Base-by-base conservation (phyloP, 30 jellyfish, hydroid and myxozoan species). In the Catostylus mosaicus region DNA sequence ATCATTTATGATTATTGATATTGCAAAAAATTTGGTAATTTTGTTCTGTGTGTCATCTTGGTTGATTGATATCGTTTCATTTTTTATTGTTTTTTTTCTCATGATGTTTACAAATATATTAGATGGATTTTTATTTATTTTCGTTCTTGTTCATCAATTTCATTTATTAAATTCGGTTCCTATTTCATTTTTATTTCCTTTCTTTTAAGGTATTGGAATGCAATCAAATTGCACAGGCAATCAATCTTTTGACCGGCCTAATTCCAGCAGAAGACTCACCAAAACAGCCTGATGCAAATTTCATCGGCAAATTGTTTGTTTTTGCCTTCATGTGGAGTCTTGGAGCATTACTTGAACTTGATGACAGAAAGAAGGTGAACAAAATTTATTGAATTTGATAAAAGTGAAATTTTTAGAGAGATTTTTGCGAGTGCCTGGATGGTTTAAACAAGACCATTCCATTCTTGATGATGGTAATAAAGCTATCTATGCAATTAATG, bases 271-370 rank as follows among this genome's bases (percentile, higher is more conserved):
- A 83, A 30, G 95, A 90, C 31, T 82, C 92, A 6, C 88, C 91
- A 7, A 82, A 90, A 67, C 95, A 82, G 31, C 81, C 88, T 0
- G 91, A 90, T 68, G 77, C 75, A 14, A 50, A 22, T 11, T 85
- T 84, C 82, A 50, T 90, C n/a, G 82, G 88, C 6, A 74, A 75
- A 63, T 85, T 90, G 77, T 87, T 60, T 43, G 96, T 90, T 5
- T 90, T 90, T 80, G 75, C 94, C 7, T 26, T 90, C 36, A 90
- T 90, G 97, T 90, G 97, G 97, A 90, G 97, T 40, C 33, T 85
- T 2, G 97, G 97, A 14, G 97, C 97, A 24, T 30, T 90, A 19
- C 96, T 90, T 1, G 97, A 90, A 70, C 67, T 90, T 19, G 93
- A 83, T 38, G 97, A 90, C 84, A 65, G 97, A 73, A 83, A 78